A percentile compares a stretch with the other conserved stretches of the same genome.
phyloP scores from a whole-genome alignment of 1,140 invertebrate species.

The Drosophila pandora region DNA sequence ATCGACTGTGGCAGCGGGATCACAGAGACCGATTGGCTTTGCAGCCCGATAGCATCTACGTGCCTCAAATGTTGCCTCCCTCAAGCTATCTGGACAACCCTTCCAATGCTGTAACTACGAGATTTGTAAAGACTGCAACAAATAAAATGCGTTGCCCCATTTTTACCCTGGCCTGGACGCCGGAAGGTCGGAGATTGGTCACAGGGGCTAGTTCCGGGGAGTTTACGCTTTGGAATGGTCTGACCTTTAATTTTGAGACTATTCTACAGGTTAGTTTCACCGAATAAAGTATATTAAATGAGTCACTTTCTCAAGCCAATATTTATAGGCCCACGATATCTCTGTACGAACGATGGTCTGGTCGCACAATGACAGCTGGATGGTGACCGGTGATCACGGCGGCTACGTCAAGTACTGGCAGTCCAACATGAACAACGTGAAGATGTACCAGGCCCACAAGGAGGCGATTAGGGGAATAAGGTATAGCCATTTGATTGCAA shows the following conservation, averaged over 20 bases:
- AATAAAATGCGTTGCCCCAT: constrained; percentile 99
- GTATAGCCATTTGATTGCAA: constrained; percentile 86
- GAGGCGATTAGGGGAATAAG: constrained; percentile 99
- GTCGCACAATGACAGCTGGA: constrained; percentile 99
- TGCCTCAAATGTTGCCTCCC: constrained; percentile 94
- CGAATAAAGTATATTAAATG: neutral
- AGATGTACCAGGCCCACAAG: constrained; percentile 99
- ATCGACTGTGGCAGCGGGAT: constrained; percentile 97
- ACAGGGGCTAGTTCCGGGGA: constrained; percentile 99
- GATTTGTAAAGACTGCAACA: constrained; percentile 98
- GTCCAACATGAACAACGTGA: constrained; percentile 99
- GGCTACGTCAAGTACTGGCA: constrained; percentile 99
- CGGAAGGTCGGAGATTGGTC: constrained; percentile 97
- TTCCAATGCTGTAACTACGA: constrained; percentile 97
- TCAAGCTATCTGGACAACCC: constrained; percentile 96
- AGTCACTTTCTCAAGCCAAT: neutral
- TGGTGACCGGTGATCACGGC: constrained; percentile 99
- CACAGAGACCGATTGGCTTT: constrained; percentile 92
- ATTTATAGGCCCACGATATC: constrained; percentile 95
- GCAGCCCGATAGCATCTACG: constrained; percentile 96
- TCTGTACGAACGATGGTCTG: constrained; percentile 99
- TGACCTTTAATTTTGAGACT: constrained; percentile 99
- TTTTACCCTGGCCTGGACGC: constrained; percentile 99
- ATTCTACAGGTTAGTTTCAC: constrained; percentile 94
- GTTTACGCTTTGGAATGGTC: constrained; percentile 99